phyloP scores from a whole-genome alignment of 2,113 vertebrate genomes.

The Narcine bancroftii region DNA sequence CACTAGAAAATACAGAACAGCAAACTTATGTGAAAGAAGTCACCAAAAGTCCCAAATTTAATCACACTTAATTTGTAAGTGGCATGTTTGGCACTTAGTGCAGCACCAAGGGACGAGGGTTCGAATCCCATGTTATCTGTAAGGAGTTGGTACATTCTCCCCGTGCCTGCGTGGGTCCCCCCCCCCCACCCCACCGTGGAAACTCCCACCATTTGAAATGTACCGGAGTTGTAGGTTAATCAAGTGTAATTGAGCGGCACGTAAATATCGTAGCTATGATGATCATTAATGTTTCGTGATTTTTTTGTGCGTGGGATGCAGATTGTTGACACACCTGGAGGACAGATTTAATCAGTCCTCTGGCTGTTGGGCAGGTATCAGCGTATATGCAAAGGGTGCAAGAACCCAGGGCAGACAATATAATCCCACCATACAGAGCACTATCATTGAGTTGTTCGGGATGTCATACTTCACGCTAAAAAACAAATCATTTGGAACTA shows the following conservation, averaged over 20 bases:
- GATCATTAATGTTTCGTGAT: background rate
- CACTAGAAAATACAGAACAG: background rate
- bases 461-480: background rate
- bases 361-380: background rate
- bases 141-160: no score
- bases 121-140: no score
- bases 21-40: background rate
- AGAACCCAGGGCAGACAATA: background rate
- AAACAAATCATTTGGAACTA: background rate
- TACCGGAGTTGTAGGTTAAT: no score
- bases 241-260: no score
- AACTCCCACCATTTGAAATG: no score
- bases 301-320: background rate
- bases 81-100: no score
- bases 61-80: background rate
- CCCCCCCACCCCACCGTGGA: no score
- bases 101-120: no score
- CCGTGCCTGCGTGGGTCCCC: no score
- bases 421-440: background rate
- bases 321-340: background rate
- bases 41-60: background rate
- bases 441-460: background rate
- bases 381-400: background rate
- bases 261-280: no score
- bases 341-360: background rate